phyloP scores from a whole-genome alignment of 2,797 vertebrate genomes.

The Darevskia nairensis region DNA sequence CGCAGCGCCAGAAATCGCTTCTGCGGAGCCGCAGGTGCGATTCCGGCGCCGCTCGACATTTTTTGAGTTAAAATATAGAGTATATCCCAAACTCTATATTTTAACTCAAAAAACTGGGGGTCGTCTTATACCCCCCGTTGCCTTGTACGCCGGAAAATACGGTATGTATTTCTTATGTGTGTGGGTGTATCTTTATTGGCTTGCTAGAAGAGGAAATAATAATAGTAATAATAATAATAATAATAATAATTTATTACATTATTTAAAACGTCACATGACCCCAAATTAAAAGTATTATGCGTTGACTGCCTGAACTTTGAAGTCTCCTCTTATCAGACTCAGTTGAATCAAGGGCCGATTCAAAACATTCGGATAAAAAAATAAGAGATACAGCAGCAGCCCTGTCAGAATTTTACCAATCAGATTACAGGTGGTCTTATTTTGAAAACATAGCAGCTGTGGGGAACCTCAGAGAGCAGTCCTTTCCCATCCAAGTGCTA shows the following conservation, averaged over 20 bases:
- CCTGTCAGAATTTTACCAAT: not conserved
- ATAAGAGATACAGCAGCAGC: not conserved
- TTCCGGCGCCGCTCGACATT: too few relatives aligned
- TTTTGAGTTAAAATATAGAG: too few relatives aligned
- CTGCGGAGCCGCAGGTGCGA: too few relatives aligned
- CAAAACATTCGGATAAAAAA: not conserved
- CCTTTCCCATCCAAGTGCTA: too few relatives aligned
- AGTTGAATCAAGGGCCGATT: not conserved
- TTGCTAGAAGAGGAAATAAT: not conserved
- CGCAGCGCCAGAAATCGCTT: too few relatives aligned
- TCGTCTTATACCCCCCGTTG: too few relatives aligned
- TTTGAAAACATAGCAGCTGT: not conserved
- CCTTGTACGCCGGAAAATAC: too few relatives aligned
- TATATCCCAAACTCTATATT: too few relatives aligned
- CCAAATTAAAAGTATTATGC: not conserved
- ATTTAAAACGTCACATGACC: too few relatives aligned
- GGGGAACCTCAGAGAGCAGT: too few relatives aligned
- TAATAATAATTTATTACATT: not conserved
- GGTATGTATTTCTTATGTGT: not conserved
- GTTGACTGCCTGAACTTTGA: not conserved
- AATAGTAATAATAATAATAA: too few relatives aligned
- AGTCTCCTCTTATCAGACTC: not conserved
- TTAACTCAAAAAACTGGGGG: too few relatives aligned
- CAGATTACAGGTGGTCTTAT: not conserved
- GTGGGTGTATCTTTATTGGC: not conserved